phyloP scores from a whole-genome alignment of 2,888 invertebrate genomes.

The Peribatodes rhomboidaria region DNA sequence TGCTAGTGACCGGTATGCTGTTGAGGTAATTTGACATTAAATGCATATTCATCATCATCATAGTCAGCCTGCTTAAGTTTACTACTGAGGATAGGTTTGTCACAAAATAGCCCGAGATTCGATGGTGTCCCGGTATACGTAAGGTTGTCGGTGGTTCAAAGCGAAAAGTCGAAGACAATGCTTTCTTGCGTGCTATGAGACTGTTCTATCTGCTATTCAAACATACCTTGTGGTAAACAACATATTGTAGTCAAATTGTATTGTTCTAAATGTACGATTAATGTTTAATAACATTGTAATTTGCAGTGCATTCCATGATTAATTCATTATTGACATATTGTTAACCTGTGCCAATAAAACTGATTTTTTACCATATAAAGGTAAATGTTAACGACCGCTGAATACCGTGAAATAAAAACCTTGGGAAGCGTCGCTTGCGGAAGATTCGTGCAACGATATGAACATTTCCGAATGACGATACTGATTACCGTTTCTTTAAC shows the following conservation, averaged over 20 bases:
- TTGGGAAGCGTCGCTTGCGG: slow-evolving; percentile 35
- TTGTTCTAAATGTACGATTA: background rate
- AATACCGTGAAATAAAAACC: slow-evolving; percentile 37
- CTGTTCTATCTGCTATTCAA: background rate
- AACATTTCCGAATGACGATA: slow-evolving; percentile 37
- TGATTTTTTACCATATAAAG: slow-evolving; percentile 22
- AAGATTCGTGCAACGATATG: slow-evolving; percentile 39
- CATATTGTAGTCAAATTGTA: background rate
- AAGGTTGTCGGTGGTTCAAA: no score
- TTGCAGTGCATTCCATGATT: slow-evolving; percentile 9
- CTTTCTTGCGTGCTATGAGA: no score
- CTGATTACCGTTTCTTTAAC: slow-evolving; percentile 31
- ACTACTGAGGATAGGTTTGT: no score
- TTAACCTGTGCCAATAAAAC: slow-evolving; percentile 18
- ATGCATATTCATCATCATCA: no score
- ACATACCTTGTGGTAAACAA: background rate
- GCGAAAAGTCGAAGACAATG: no score
- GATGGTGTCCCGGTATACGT: no score
- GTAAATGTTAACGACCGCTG: slow-evolving; percentile 34
- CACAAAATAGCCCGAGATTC: no score
- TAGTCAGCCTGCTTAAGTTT: no score
- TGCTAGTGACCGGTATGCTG: no score
- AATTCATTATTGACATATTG: slow-evolving; percentile 5
- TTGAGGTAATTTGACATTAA: no score
- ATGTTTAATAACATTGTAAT: slow-evolving; percentile 2